Evolutionary conservation across 2,113 vertebrate species (phyloP).

Genomic region (Ophiodon elongatus): DNA sequence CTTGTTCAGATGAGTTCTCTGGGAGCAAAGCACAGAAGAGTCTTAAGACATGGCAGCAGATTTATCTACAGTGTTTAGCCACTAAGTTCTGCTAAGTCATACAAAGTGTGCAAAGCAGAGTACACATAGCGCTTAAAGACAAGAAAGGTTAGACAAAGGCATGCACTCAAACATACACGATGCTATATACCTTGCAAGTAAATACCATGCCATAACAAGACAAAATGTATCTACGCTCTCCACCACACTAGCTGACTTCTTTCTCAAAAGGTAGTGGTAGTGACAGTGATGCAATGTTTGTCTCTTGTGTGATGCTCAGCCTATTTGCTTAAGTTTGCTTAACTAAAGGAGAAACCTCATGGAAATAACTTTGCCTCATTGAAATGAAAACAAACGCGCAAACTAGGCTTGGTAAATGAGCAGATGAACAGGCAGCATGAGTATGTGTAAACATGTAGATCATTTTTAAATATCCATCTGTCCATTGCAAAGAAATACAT

Average conservation of each 20-base stretch:
- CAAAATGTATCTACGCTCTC: neutral
- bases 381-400: conserved; percentile 21
- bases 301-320: neutral
- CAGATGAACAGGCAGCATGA: neutral
- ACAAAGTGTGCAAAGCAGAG: conserved; percentile 4
- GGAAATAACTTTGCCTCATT: neutral
- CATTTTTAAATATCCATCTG: neutral
- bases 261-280: neutral
- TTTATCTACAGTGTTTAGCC: neutral
- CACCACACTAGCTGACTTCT: neutral
- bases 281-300: neutral
- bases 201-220: neutral
- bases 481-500: neutral
- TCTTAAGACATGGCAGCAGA: conserved; percentile 19
- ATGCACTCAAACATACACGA: neutral
- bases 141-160: neutral
- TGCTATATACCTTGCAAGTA: neutral
- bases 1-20: conserved; percentile 6
- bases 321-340: conserved; percentile 7
- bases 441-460: neutral
- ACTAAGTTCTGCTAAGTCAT: neutral
- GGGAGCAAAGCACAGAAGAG: neutral
- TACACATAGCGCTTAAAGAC: neutral
- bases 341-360: neutral
- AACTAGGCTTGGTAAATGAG: neutral